phyloP scores from a whole-genome alignment of 92 coral and sea anemone species.

The Parazoanthus swiftii region DNA sequence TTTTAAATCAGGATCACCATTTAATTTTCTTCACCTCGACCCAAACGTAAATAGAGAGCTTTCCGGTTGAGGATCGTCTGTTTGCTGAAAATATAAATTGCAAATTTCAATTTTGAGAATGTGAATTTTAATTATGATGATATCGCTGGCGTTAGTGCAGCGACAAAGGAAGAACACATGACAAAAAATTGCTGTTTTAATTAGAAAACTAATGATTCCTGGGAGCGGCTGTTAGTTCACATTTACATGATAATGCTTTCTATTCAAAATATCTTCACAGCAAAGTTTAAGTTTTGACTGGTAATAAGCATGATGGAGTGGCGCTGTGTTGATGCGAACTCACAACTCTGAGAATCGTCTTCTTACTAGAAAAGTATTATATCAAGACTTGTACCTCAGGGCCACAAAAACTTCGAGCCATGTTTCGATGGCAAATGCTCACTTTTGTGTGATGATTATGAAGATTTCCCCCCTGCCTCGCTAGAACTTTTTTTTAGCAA shows the following conservation, averaged over 20 bases:
- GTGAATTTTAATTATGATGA: constrained; percentile 22
- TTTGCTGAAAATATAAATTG: constrained; percentile 37
- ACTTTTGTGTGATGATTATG: neutral
- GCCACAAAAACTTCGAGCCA: neutral
- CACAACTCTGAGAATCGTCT: neutral
- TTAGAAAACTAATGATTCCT: constrained; percentile 26
- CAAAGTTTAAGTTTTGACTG: constrained; percentile 15
- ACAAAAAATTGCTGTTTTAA: constrained; percentile 17
- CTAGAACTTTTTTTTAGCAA: neutral
- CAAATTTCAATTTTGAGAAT: constrained; percentile 31
- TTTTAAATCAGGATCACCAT: neutral
- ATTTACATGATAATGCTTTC: constrained; percentile 26
- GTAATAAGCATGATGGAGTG: neutral
- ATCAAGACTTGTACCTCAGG: neutral
- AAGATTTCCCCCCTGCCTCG: neutral
- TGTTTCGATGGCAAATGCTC: neutral
- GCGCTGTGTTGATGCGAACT: neutral
- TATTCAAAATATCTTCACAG: constrained; percentile 11
- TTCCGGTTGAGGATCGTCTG: constrained; percentile 37
- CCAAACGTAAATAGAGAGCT: constrained; percentile 34
- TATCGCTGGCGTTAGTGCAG: neutral
- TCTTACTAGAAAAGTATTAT: neutral
- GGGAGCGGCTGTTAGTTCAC: neutral
- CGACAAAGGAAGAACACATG: constrained; percentile 2
- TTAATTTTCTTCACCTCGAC: constrained; percentile 25